Percentiles rank a stretch among this genome's conserved stretches.
Conservation (phyloP, 2,113 vertebrate species). For the Lophochroa leadbeateri region DNA sequence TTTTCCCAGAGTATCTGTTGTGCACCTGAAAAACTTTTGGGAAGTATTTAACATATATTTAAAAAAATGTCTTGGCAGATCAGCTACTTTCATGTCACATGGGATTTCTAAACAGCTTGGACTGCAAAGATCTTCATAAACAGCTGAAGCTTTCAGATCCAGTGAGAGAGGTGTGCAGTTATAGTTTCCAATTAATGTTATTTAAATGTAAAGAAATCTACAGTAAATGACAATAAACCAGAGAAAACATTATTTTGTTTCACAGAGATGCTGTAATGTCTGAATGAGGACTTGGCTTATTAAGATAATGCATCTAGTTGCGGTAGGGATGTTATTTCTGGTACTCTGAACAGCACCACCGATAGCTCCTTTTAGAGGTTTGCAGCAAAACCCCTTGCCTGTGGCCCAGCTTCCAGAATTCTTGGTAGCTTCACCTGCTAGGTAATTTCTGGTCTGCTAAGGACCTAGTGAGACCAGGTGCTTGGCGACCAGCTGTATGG, state of each 20-base stretch:
- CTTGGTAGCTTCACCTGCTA: neutral
- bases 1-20: neutral
- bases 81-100: neutral
- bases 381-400: neutral
- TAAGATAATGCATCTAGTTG: neutral
- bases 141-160: neutral
- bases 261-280: neutral
- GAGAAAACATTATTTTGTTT: neutral
- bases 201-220: neutral
- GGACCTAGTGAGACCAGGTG: neutral
- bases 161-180: neutral
- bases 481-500: neutral
- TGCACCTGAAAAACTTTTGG: neutral
- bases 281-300: neutral
- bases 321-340: neutral
- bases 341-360: neutral
- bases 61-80: neutral
- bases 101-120: neutral
- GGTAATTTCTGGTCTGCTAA: neutral
- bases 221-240: neutral
- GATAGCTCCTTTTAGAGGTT: neutral
- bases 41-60: neutral
- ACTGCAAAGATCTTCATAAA: neutral
- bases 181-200: neutral
- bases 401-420: neutral